Evolutionary conservation across 2,888 invertebrate genomes (phyloP).

Genomic region (Ctenicera cuprea): DNA sequence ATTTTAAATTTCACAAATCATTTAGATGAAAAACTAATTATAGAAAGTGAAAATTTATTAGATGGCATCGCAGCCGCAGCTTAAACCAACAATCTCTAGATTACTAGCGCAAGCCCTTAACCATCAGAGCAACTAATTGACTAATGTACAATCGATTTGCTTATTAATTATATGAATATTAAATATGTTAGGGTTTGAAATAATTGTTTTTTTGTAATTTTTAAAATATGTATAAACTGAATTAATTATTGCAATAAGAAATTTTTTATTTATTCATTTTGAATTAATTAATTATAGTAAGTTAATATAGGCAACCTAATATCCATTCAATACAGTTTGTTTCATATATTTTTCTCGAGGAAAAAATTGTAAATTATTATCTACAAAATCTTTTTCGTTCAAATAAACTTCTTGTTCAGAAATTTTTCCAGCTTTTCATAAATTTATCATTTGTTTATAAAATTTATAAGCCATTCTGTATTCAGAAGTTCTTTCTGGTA

Average conservation of each 20-base stretch:
- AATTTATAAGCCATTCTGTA: background rate
- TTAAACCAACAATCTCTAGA: constrained; percentile 14
- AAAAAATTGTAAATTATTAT: constrained; percentile 1
- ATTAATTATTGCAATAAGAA: background rate
- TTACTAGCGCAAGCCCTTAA: constrained; percentile 8
- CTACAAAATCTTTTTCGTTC: constrained; percentile 7
- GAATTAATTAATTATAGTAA: constrained; percentile 1
- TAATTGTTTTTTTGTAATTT: constrained; percentile 1
- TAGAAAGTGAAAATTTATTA: constrained; percentile 10
- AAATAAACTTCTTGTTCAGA: constrained; percentile 4
- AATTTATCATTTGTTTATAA: constrained; percentile 9
- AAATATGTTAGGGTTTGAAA: constrained; percentile 12
- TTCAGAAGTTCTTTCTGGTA: background rate
- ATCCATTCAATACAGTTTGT: constrained; percentile 11
- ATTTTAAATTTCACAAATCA: constrained; percentile 7
- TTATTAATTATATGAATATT: constrained; percentile 12
- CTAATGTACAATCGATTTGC: constrained; percentile 12
- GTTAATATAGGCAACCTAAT: background rate
- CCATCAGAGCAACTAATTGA: constrained; percentile 11
- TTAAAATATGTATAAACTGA: too few species aligned
- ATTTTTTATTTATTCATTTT: constrained; percentile 14
- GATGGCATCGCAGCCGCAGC: constrained; percentile 14
- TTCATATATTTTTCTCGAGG: constrained; percentile 12
- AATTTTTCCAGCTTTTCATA: background rate
- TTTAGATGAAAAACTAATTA: constrained; percentile 1